phyloP scores from a whole-genome alignment of 2,797 vertebrate species.

The Pangasius mekongensis region DNA sequence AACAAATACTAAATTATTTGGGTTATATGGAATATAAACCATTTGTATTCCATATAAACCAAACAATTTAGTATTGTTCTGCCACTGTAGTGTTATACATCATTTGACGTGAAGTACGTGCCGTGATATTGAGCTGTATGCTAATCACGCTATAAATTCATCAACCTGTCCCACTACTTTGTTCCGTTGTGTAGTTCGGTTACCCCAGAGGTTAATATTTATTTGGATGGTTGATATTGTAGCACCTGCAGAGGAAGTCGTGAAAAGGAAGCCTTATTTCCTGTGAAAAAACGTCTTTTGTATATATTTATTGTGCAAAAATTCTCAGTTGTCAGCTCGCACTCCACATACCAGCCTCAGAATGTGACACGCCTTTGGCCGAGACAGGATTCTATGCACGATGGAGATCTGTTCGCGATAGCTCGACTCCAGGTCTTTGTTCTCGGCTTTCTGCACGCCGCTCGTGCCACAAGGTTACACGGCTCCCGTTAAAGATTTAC shows the following conservation, averaged over 20 bases:
- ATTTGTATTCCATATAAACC: background rate
- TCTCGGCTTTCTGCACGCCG: constrained; percentile 9
- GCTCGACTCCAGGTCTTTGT: constrained; percentile 26
- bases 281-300: constrained; percentile 65
- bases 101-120: background rate
- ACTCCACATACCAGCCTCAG: background rate
- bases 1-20: too few relatives aligned
- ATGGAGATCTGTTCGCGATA: constrained; percentile 25
- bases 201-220: constrained; percentile 52
- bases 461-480: background rate
- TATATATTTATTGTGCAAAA: background rate
- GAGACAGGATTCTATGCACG: background rate
- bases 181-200: constrained; percentile 26
- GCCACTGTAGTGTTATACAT: background rate
- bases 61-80: background rate
- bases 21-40: too few relatives aligned
- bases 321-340: background rate
- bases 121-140: background rate
- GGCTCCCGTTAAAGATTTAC: constrained; percentile 50
- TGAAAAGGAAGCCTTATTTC: constrained; percentile 76
- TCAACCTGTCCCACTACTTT: background rate
- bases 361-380: constrained; percentile 12
- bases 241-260: constrained; percentile 80
- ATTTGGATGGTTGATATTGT: constrained; percentile 56
- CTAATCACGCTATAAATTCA: background rate